Evolutionary conservation across 2,113 vertebrate genomes (phyloP).

Genomic region (Zingel zingel): DNA sequence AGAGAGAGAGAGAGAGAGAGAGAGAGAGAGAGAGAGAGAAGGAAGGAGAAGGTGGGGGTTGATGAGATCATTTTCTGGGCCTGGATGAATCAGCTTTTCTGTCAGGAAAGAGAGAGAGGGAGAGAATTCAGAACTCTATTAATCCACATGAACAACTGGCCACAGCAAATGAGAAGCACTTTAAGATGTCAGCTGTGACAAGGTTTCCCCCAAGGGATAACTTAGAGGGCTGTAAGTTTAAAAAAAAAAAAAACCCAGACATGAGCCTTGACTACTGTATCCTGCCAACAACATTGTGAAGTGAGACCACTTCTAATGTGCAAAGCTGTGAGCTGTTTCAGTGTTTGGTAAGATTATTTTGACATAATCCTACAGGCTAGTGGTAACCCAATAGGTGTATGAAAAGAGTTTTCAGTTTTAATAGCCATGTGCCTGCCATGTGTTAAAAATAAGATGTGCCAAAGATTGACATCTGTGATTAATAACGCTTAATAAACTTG

Average conservation of each 20-base stretch:
- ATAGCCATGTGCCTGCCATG: constrained; percentile 58
- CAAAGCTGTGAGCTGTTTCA: not conserved
- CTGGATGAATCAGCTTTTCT: constrained; percentile 82
- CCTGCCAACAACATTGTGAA: not conserved
- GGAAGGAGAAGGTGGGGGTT: constrained; percentile 29
- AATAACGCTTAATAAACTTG: constrained; percentile 27
- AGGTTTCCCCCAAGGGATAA: not conserved
- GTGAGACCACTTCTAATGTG: not conserved
- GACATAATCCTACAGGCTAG: not conserved
- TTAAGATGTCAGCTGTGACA: constrained; percentile 41
- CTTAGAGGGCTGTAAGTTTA: not conserved
- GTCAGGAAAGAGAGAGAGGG: constrained; percentile 25
- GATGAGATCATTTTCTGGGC: constrained; percentile 81
- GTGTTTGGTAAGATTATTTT: not conserved
- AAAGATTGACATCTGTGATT: constrained; percentile 51
- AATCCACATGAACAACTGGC: constrained; percentile 41
- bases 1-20: no score
- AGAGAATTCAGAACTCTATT: constrained; percentile 21
- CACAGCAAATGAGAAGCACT: constrained; percentile 32
- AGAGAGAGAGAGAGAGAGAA: not conserved
- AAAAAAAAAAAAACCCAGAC: not conserved
- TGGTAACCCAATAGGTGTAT: constrained; percentile 3
- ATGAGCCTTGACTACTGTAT: not conserved
- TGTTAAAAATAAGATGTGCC: constrained; percentile 28
- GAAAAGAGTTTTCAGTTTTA: not conserved